A percentile compares a stretch with the other conserved stretches of the same genome.
Conservation (phyloP, 2,113 vertebrate species). For the Coptodon bakossiorum region DNA sequence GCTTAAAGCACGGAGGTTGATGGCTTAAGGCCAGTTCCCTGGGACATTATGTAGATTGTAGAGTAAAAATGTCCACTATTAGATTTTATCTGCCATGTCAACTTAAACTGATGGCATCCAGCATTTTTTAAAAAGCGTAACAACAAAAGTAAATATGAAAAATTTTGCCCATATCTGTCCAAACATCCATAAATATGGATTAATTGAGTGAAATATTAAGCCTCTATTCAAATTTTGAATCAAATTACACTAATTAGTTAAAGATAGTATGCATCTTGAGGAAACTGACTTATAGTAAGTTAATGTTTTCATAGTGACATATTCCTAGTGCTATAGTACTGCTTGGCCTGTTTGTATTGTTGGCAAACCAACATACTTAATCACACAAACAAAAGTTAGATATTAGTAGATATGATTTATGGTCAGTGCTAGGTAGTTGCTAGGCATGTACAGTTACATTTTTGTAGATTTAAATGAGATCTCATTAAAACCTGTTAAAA, state of each 20-base stretch:
- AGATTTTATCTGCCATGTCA: background rate
- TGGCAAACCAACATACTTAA: background rate
- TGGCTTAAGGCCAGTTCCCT: slow-evolving; percentile 43
- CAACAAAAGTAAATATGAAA: background rate
- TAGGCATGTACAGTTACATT: background rate
- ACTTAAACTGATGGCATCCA: background rate
- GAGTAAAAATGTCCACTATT: background rate
- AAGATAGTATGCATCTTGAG: background rate
- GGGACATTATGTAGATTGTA: background rate
- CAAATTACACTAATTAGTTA: background rate
- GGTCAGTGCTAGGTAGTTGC: background rate
- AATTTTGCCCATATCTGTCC: background rate
- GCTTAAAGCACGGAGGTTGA: slow-evolving; percentile 35
- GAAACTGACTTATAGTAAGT: background rate
- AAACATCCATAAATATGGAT: background rate
- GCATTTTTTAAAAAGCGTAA: background rate
- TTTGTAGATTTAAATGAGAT: background rate
- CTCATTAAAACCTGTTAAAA: background rate
- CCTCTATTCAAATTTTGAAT: background rate
- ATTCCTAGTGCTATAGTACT: background rate
- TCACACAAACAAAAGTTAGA: background rate
- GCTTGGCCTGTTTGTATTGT: background rate
- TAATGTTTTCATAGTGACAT: background rate
- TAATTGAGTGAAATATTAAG: background rate
- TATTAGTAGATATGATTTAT: background rate